Percentiles rank a stretch among this genome's conserved stretches.
phyloP scores from a whole-genome alignment of 2,113 vertebrate species.

The Reinhardtius hippoglossoides region DNA sequence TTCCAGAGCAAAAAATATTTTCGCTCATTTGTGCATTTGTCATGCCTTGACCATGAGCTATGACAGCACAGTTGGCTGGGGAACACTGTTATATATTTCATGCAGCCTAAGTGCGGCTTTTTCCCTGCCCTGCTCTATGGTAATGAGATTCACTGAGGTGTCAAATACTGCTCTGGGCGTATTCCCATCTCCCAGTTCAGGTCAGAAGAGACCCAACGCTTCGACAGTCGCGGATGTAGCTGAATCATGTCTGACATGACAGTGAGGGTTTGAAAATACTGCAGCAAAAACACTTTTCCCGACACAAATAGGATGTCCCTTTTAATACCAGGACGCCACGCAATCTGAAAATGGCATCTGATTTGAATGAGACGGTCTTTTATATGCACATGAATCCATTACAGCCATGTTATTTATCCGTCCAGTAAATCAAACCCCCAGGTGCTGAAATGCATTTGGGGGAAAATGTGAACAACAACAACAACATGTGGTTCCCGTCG shows the following conservation, averaged over 20 bases:
- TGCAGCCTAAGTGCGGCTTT: conserved; percentile 65
- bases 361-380: conserved; percentile 26
- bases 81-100: conserved; percentile 65
- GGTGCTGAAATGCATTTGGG: conserved; percentile 48
- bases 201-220: conserved; percentile 68
- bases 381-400: conserved; percentile 36
- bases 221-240: conserved; percentile 61
- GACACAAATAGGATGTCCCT: conserved; percentile 19
- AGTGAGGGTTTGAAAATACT: conserved; percentile 47
- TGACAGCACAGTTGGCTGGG: conserved; percentile 55
- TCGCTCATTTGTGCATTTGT: conserved; percentile 34
- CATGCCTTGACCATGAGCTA: conserved; percentile 24
- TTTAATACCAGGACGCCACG: background rate
- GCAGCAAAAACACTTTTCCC: conserved; percentile 45
- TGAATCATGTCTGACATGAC: conserved; percentile 64
- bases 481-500: background rate
- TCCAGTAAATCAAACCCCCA: conserved; percentile 59
- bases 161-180: conserved; percentile 71
- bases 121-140: conserved; percentile 63
- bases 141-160: conserved; percentile 76
- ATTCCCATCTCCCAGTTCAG: conserved; percentile 64
- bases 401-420: conserved; percentile 40
- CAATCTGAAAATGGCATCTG: conserved; percentile 18
- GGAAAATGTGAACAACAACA: conserved; percentile 15
- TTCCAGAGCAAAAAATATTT: conserved; percentile 31